Conservation (phyloP, 1,140 invertebrate genomes). For the Drosophila repleta region DNA sequence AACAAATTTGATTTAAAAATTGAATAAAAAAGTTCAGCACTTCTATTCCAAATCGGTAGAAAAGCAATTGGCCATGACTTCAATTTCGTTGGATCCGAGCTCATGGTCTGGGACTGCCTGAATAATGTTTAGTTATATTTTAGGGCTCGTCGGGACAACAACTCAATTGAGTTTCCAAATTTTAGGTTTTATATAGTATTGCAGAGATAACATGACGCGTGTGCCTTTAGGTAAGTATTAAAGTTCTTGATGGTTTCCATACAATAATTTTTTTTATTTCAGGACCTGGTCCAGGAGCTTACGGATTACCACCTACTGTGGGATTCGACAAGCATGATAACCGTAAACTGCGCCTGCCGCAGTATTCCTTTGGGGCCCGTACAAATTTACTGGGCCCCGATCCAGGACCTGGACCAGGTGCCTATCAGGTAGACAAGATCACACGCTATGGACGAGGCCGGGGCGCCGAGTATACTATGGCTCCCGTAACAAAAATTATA, state of each 20-base stretch:
- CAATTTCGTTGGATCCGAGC: not conserved
- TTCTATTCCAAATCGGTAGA: not conserved
- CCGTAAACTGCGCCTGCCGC: conserved; percentile 86
- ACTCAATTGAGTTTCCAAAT: conserved; percentile 65
- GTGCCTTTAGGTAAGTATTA: conserved; percentile 56
- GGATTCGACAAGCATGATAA: conserved; percentile 86
- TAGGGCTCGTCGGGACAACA: conserved; percentile 41
- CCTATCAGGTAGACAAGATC: conserved; percentile 65
- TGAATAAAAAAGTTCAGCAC: too few species aligned
- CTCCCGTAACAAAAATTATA: conserved; percentile 42
- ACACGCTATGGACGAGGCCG: conserved; percentile 63
- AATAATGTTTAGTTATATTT: conserved; percentile 25
- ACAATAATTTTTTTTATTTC: too few species aligned
- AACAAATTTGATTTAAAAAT: too few species aligned
- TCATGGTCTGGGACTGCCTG: not conserved
- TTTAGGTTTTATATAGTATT: conserved; percentile 61
- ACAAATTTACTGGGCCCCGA: conserved; percentile 30
- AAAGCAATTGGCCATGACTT: conserved; percentile 28
- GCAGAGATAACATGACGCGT: conserved; percentile 56
- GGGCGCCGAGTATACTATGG: conserved; percentile 78
- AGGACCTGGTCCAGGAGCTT: conserved; percentile 88
- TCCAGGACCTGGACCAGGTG: conserved; percentile 69
- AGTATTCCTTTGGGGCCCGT: conserved; percentile 86
- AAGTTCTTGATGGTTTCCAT: not conserved
- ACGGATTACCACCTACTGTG: conserved; percentile 85